phyloP scores from a whole-genome alignment of 2,113 vertebrate species.

The Patagioenas fasciata region DNA sequence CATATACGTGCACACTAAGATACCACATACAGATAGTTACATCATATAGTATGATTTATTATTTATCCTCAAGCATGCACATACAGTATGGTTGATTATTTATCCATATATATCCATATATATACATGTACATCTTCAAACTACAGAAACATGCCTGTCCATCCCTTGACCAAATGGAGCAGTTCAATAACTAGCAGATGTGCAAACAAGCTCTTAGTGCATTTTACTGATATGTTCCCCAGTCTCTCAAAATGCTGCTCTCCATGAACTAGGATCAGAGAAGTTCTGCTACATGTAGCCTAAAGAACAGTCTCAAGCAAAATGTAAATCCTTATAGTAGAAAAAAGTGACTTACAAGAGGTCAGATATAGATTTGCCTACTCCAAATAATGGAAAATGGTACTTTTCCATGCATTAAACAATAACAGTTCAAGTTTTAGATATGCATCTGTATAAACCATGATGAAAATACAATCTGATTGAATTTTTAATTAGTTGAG shows the following conservation, averaged over 20 bases:
- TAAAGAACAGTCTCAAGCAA: background rate
- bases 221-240: background rate
- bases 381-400: background rate
- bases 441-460: background rate
- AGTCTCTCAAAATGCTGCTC: background rate
- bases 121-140: background rate
- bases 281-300: background rate
- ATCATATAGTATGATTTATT: background rate
- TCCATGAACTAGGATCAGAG: background rate
- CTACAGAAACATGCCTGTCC: background rate
- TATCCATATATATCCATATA: background rate
- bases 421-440: background rate
- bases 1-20: background rate
- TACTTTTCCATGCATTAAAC: background rate
- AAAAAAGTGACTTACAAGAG: background rate
- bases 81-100: background rate
- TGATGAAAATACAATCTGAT: background rate
- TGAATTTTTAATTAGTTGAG: background rate
- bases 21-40: background rate
- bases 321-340: background rate
- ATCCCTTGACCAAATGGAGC: background rate
- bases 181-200: constrained; percentile 5
- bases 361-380: background rate
- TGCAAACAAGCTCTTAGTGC: background rate
- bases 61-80: background rate